Base-by-base conservation (phyloP, 2,797 vertebrate species). In the Ctenopoma kingsleyae region DNA sequence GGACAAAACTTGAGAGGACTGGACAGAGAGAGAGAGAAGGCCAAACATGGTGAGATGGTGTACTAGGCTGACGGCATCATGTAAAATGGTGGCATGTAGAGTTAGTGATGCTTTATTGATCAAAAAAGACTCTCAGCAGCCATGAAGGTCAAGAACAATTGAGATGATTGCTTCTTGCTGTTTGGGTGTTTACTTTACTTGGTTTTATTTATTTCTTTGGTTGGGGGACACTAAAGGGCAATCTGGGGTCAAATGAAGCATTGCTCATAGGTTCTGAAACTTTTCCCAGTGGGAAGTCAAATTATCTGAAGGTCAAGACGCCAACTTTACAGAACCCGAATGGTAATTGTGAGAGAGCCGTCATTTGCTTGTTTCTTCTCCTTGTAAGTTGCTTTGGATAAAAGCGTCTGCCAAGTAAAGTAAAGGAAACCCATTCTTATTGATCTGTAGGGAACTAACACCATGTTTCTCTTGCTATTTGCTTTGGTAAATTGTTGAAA, bases 61-160 rank as follows among this genome's bases (percentile, higher is more conserved):
- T 19, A 19, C 44, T 58, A 55, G 70, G 22, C n/a, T 16, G 10
- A 23, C 15, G 0, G 4, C 52, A 56, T 68, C 38, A n/a, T 43
- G 6, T 49, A 62, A 56, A 78, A 74, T n/a, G 15, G 17, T 40
- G 16, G 11, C 27, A 50, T 52, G 19, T 30, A 36, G 48, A 55
- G 27, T 38, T n/a, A 41, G 64, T n/a, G 40, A 65, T 55, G 25
- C 30, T 83, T 55, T 76, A 83, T 78, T 73, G 82, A 86, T 82
- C 58, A 25, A 47, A n/a, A 71, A 74, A 48, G 13, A 63, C 56
- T n/a, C 36, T 38, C 9, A 53, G 32, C 23, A 44, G 43, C 50
- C 8, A 44, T 38, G 25, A 36, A 76, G 74, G 63, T 76, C 61
- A 82, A 86, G 74, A 58, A 74, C 46, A 72, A 38, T 49, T 30